These are phyloP conservation scores for Pangasius sanitwongsei DNA, from an alignment of 2,797 vertebrate genomes.

Conservation along the genomic window DNA sequence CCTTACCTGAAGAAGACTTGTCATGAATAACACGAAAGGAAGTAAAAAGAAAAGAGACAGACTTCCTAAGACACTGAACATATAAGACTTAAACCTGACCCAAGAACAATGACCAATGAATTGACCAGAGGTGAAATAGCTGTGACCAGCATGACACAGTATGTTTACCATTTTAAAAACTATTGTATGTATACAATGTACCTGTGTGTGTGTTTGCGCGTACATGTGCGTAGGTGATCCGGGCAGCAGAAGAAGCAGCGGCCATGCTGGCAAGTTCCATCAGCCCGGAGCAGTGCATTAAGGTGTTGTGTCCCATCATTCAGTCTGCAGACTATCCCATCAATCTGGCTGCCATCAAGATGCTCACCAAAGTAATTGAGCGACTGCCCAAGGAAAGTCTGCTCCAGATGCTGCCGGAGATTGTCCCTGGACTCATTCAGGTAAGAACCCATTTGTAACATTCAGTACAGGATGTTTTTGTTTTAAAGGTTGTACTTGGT, in stretches of 20 bases:
- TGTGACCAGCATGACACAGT: not conserved
- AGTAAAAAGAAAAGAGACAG: not conserved
- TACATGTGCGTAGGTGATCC: slow-evolving; percentile 81
- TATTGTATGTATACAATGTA: not conserved
- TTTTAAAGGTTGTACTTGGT: not conserved
- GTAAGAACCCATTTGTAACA: slow-evolving; percentile 65
- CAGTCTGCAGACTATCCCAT: slow-evolving; percentile 97
- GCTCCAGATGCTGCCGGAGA: slow-evolving; percentile 86
- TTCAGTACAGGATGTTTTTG: not conserved
- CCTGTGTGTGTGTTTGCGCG: slow-evolving; percentile 43
- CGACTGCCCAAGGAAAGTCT: slow-evolving; percentile 88
- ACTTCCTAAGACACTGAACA: not conserved
- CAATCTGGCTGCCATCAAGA: slow-evolving; percentile 96
- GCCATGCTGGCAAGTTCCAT: slow-evolving; percentile 91
- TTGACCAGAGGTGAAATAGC: not conserved
- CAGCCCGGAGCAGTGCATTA: slow-evolving; percentile 95
- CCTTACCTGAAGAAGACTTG: not conserved
- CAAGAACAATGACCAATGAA: not conserved
- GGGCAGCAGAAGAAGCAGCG: slow-evolving; percentile 93
- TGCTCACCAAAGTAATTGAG: slow-evolving; percentile 96
- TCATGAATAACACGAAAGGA: not conserved
- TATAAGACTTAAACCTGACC: not conserved
- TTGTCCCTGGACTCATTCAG: slow-evolving; percentile 95
- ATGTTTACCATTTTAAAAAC: not conserved
- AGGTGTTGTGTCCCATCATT: slow-evolving; percentile 96